Evolutionary conservation across 2,888 invertebrate genomes (phyloP).

Genomic region (Temnothorax unifasciatus): DNA sequence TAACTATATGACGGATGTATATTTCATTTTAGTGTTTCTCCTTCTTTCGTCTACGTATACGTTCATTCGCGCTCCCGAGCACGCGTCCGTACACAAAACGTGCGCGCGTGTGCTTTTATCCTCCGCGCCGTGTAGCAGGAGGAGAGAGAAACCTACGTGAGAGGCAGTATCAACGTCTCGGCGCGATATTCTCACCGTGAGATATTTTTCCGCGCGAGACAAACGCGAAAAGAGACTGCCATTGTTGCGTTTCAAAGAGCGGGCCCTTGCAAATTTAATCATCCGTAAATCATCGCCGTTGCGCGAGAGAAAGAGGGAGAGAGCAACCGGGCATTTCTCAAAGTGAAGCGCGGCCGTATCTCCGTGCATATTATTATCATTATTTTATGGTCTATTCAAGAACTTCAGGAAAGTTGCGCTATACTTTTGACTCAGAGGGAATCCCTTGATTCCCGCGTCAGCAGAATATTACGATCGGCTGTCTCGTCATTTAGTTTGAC

Average conservation of each 20-base stretch:
- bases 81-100: constrained; percentile 39
- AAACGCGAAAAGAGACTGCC: constrained; percentile 37
- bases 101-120: constrained; percentile 42
- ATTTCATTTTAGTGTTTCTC: constrained; percentile 15
- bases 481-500: neutral
- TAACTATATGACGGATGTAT: constrained; percentile 23
- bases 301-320: neutral
- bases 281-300: constrained; percentile 64
- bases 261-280: constrained; percentile 64
- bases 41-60: neutral
- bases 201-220: constrained; percentile 50
- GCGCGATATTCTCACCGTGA: constrained; percentile 38
- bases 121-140: constrained; percentile 21
- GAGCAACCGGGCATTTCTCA: constrained; percentile 39
- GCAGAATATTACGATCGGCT: neutral
- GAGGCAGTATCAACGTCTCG: constrained; percentile 46
- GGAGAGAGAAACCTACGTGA: constrained; percentile 11
- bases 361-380: constrained; percentile 51
- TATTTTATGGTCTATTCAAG: constrained; percentile 40
- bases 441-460: neutral
- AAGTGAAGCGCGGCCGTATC: constrained; percentile 42
- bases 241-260: constrained; percentile 62
- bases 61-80: constrained; percentile 26
- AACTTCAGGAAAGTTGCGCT: constrained; percentile 14
- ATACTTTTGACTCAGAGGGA: constrained; percentile 22